These are phyloP conservation scores for Mallotus villosus DNA, from an alignment of 2,797 vertebrate genomes.

Conservation along the genomic window DNA sequence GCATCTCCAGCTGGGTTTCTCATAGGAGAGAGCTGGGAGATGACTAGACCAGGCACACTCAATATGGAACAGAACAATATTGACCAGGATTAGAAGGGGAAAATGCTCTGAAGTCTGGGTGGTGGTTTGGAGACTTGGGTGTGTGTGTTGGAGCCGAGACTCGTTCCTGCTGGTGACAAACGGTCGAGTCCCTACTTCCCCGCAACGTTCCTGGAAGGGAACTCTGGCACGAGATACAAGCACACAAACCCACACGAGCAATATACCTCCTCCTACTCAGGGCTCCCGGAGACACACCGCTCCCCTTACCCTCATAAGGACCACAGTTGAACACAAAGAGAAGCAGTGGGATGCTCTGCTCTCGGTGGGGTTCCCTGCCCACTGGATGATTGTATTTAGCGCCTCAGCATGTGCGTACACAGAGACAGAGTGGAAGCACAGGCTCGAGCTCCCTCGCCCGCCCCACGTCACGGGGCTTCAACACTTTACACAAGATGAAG, in stretches of 20 bases:
- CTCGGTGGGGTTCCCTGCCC: constrained; percentile 31
- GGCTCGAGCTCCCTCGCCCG: too few relatives aligned
- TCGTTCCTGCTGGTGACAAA: constrained; percentile 17
- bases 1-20: constrained; percentile 13
- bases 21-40: constrained; percentile 1
- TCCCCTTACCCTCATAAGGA: background rate
- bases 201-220: background rate
- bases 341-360: constrained; percentile 11
- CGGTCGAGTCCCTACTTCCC: constrained; percentile 8
- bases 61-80: too few relatives aligned
- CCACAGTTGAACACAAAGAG: background rate
- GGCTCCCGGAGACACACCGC: constrained; percentile 58
- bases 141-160: constrained; percentile 22
- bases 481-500: too few relatives aligned
- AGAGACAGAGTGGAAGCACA: too few relatives aligned
- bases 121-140: background rate
- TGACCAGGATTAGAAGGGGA: too few relatives aligned
- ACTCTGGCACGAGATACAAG: constrained; percentile 43
- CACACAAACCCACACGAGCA: constrained; percentile 64
- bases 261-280: constrained; percentile 63
- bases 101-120: background rate
- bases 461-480: too few relatives aligned
- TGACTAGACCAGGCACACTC: constrained; percentile 6
- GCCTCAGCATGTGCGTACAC: constrained; percentile 40
- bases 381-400: constrained; percentile 38